Evolutionary conservation across 2,888 invertebrate genomes (phyloP).

Genomic region (Noctua janthina): DNA sequence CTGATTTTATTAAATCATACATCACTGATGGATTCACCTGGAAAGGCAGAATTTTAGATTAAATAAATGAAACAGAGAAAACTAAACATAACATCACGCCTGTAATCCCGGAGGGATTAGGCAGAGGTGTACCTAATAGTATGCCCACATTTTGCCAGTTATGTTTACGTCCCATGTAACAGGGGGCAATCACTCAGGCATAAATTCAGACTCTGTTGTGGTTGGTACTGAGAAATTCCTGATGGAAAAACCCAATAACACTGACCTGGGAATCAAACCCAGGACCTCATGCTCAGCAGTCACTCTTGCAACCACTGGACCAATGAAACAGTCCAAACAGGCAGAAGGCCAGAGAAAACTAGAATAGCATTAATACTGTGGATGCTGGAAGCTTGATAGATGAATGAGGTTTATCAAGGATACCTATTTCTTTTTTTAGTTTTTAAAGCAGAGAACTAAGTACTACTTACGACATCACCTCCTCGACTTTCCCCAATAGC

Average conservation of each 20-base stretch:
- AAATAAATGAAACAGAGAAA: neutral
- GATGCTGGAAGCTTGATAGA: neutral
- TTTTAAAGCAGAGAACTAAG: neutral
- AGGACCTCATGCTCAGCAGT: no score
- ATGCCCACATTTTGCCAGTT: no score
- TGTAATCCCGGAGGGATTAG: no score
- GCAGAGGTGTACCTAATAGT: no score
- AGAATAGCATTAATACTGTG: neutral
- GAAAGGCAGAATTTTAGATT: slow-evolving; percentile 54
- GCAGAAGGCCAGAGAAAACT: no score
- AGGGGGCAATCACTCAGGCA: no score
- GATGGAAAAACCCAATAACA: no score
- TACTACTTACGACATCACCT: slow-evolving; percentile 92
- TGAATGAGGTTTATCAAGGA: neutral
- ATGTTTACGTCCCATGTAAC: no score
- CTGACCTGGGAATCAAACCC: no score
- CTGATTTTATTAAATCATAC: slow-evolving; percentile 84
- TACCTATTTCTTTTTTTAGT: neutral
- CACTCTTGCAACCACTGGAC: no score
- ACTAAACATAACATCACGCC: neutral
- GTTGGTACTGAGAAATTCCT: no score
- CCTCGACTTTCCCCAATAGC: slow-evolving; percentile 95
- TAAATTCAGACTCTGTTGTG: no score
- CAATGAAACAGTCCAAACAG: neutral
- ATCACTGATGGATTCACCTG: slow-evolving; percentile 87